Conservation (phyloP, 1,140 invertebrate species). For the Coptotermes formosanus region DNA sequence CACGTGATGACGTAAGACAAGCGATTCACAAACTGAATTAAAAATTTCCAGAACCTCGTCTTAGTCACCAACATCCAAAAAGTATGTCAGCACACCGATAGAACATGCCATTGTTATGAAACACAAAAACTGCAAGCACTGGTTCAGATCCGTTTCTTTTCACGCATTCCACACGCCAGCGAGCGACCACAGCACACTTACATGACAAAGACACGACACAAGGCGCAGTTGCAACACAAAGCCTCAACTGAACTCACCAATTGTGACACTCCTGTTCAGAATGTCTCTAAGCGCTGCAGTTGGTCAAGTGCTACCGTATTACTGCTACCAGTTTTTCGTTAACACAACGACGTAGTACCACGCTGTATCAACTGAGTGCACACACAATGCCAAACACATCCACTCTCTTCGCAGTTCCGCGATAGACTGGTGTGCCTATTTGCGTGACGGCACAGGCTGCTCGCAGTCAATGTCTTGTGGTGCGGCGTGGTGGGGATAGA, state of each 20-base stretch:
- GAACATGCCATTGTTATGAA: neutral
- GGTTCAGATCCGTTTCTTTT: neutral
- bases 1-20: neutral
- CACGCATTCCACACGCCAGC: neutral
- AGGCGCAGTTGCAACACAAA: neutral
- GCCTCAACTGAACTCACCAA: neutral
- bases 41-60: neutral
- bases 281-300: neutral
- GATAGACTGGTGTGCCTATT: neutral
- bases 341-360: neutral
- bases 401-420: neutral
- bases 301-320: neutral
- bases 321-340: neutral
- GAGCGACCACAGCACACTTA: neutral
- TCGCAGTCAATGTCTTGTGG: conserved; percentile 29
- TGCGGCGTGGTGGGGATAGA: conserved; percentile 26
- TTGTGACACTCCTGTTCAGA: neutral
- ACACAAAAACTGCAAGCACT: too few species aligned
- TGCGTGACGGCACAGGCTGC: neutral
- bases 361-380: neutral
- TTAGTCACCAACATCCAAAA: neutral
- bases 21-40: neutral
- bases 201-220: neutral
- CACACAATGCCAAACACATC: neutral
- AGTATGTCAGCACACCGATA: neutral